These are phyloP conservation scores for Passer montanus DNA, from an alignment of 2,113 vertebrate species.

Conservation along the genomic window DNA sequence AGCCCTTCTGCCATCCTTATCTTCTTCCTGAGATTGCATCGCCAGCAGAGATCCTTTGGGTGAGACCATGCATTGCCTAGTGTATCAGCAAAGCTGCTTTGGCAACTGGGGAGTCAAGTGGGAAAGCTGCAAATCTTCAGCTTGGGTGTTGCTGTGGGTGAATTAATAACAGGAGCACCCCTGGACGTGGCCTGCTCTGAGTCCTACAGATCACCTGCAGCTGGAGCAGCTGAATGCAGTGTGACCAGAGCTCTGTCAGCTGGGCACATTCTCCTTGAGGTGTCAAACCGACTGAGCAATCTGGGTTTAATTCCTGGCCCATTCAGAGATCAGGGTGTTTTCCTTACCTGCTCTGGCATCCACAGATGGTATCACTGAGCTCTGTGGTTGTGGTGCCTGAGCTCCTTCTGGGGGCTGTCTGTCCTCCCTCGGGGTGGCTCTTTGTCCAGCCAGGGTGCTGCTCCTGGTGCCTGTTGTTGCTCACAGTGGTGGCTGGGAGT, in stretches of 20 bases:
- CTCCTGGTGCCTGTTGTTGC: not conserved
- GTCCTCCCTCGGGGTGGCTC: not conserved
- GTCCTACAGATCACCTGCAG: not conserved
- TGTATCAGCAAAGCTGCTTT: not conserved
- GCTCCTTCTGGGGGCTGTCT: not conserved
- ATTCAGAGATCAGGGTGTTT: not conserved
- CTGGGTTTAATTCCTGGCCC: not conserved
- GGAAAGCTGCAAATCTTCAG: not conserved
- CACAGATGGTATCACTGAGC: not conserved
- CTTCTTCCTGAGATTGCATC: not conserved
- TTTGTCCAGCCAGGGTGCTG: not conserved
- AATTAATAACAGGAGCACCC: not conserved
- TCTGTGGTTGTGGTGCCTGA: rapidly evolving
- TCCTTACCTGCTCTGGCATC: not conserved
- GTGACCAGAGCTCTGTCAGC: not conserved
- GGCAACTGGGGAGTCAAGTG: not conserved
- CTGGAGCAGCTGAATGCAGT: not conserved
- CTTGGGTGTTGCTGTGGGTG: not conserved
- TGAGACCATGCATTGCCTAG: not conserved
- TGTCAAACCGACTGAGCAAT: not conserved
- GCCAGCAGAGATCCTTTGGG: not conserved
- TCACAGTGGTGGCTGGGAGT: not conserved
- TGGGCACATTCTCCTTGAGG: not conserved
- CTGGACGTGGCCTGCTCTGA: not conserved
- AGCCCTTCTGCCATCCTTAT: not conserved